Percentiles rank a stretch among this genome's conserved stretches.
Evolutionary conservation across 2,888 invertebrate species (phyloP).

Genomic region (Lutraria lutraria): DNA sequence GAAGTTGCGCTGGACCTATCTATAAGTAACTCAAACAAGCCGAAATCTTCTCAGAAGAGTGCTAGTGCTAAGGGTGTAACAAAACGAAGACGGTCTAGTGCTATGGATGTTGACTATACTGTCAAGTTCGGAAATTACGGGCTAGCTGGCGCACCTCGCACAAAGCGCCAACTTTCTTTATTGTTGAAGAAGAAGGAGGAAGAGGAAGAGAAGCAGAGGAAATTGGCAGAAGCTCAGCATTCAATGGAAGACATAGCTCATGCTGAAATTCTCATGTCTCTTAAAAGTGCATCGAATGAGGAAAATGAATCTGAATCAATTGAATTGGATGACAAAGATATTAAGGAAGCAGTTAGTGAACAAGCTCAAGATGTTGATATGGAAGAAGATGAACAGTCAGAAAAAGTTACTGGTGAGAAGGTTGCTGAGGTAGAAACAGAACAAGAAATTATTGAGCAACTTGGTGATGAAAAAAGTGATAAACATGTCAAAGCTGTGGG

Average conservation of each 20-base stretch:
- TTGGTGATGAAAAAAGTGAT: background rate
- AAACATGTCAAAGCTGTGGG: background rate
- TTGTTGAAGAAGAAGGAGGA: conserved; percentile 59
- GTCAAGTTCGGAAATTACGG: conserved; percentile 66
- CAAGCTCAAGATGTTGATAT: conserved; percentile 17
- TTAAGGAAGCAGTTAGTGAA: conserved; percentile 28
- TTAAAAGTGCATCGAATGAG: conserved; percentile 58
- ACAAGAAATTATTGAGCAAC: background rate
- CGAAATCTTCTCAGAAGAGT: conserved; percentile 35
- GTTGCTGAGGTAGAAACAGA: background rate
- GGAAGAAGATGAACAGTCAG: background rate
- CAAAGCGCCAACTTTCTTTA: conserved; percentile 61
- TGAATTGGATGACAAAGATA: conserved; percentile 40
- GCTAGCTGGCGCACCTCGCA: conserved; percentile 56
- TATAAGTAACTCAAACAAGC: conserved; percentile 41
- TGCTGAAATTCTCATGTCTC: conserved; percentile 67
- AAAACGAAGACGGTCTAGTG: conserved; percentile 44
- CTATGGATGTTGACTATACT: conserved; percentile 57
- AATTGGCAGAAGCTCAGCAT: conserved; percentile 56
- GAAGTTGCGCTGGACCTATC: conserved; percentile 61
- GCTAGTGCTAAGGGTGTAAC: conserved; percentile 1
- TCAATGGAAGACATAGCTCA: conserved; percentile 68
- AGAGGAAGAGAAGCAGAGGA: conserved; percentile 52
- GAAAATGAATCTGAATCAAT: conserved; percentile 43
- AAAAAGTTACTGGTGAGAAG: conserved; percentile 7